Base-by-base conservation (phyloP, 2,113 vertebrate genomes). In the Anguilla japonica region DNA sequence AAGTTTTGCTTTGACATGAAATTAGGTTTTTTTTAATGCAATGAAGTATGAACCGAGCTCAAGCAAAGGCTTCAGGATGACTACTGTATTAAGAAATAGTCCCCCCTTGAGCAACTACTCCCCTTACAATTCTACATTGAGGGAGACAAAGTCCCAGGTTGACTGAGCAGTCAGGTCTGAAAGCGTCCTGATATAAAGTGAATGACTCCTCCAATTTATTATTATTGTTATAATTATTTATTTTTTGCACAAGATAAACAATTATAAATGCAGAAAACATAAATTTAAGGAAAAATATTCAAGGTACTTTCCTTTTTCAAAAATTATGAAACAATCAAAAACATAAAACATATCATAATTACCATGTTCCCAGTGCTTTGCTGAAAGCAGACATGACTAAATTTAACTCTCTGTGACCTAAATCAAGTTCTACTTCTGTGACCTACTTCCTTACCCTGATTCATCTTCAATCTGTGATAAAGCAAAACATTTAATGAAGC, bases 361-460 rank as follows among this genome's bases (percentile, higher is more conserved):
- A 75, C 26, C 26, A 34, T 75, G 71, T 75, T 26, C 71, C 71
- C 26, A 26, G 63, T 75, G 71, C 29, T 75, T 34, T 34, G 1
- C 1, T n/a, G 5, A 71, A 71, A 71, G 63, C 6, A 71, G 20
- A 20, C 26, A 71, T 71, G 20, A 75, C n/a, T 75, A 75, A 75
- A 75, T 75, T 22, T 82, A 71, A 82, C 40, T 41, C 67, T 56
- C 53, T 50, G 79, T 80, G 82, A 85, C 79, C 88, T 16, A 89
- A 41, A 88, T 86, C 18, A 82, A 86, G 63, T 81, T 88, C 46
- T 82, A 34, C 79, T 82, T 39, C 46, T 39, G 71, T 67, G 86
- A 88, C 84, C 87, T 78, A 57, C 53, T 84, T 89, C 83, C 79
- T 26, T 34, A 26, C 60, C 53, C 78, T 86, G 56, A 81, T 84